Evolutionary conservation across 2,797 vertebrate genomes (phyloP).

Genomic region (Cichlasoma orientale): DNA sequence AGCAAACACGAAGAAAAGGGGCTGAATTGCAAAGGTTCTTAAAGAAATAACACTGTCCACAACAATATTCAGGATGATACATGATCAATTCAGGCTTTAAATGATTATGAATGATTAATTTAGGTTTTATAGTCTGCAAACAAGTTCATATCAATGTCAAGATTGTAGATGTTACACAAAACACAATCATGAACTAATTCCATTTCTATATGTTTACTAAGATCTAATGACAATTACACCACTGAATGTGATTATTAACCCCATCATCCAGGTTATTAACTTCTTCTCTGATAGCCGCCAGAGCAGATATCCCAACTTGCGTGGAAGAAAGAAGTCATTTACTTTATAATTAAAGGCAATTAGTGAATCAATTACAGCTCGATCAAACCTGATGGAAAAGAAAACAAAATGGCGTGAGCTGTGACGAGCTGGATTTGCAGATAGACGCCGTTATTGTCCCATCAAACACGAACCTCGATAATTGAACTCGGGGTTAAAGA

Average conservation of each 20-base stretch:
- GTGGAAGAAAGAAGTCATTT: constrained; percentile 63
- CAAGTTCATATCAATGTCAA: constrained; percentile 48
- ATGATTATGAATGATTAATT: constrained; percentile 24
- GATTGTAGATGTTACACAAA: constrained; percentile 50
- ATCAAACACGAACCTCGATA: constrained; percentile 73
- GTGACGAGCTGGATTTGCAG: constrained; percentile 56
- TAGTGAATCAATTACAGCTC: constrained; percentile 78
- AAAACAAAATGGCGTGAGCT: constrained; percentile 62
- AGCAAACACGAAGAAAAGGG: constrained; percentile 9
- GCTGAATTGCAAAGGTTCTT: not conserved
- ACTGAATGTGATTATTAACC: constrained; percentile 71
- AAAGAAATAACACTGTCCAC: constrained; percentile 5
- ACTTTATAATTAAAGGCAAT: constrained; percentile 81
- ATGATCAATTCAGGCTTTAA: constrained; percentile 27
- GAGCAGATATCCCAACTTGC: constrained; percentile 65
- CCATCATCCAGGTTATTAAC: constrained; percentile 68
- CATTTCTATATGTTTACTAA: constrained; percentile 56
- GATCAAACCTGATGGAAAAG: constrained; percentile 74
- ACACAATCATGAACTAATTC: constrained; percentile 57
- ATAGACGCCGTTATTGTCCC: constrained; percentile 65
- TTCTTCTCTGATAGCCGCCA: constrained; percentile 64
- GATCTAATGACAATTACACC: constrained; percentile 64
- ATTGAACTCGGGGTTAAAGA: constrained; percentile 72
- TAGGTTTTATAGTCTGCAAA: constrained; percentile 14
- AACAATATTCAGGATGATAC: constrained; percentile 11